Conservation (phyloP, 2,888 invertebrate genomes). For the Meta bourneti region DNA sequence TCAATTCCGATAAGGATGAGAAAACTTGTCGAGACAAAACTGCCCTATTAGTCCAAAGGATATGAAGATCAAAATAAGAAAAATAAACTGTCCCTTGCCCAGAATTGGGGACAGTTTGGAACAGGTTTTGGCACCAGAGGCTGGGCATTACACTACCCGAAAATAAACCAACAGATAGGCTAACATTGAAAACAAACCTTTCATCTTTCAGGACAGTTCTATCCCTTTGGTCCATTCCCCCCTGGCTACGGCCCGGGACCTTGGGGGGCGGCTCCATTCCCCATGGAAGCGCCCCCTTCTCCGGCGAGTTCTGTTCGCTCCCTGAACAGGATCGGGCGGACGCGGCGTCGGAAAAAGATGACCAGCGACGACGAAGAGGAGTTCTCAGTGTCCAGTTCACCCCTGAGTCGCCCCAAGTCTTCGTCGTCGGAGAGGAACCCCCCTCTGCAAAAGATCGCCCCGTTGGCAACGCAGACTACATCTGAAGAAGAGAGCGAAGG, state of each 20-base stretch:
- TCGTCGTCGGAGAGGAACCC: constrained; percentile 63
- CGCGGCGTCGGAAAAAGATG: constrained; percentile 76
- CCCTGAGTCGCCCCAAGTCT: constrained; percentile 76
- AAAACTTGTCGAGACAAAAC: too few relatives aligned
- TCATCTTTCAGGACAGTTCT: constrained; percentile 59
- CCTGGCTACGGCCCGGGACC: constrained; percentile 78
- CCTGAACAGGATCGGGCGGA: constrained; percentile 85
- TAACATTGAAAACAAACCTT: too few relatives aligned
- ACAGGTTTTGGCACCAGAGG: too few relatives aligned
- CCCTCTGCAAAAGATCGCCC: not conserved
- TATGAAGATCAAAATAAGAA: too few relatives aligned
- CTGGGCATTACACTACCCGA: too few relatives aligned
- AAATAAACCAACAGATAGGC: too few relatives aligned
- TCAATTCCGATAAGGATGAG: too few relatives aligned
- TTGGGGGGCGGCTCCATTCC: constrained; percentile 73
- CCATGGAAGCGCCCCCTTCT: constrained; percentile 77
- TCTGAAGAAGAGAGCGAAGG: constrained; percentile 48
- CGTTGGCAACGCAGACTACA: constrained; percentile 6
- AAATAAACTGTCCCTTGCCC: too few relatives aligned
- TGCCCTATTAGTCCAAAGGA: too few relatives aligned
- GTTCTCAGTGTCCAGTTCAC: constrained; percentile 80
- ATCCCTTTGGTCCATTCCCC: constrained; percentile 72
- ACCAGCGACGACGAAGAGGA: constrained; percentile 78
- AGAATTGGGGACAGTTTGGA: too few relatives aligned
- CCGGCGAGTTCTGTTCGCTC: constrained; percentile 80